These are phyloP conservation scores for Rhabdomys dilectus DNA, from an alignment of 2,113 vertebrate species.

Conservation along the genomic window DNA sequence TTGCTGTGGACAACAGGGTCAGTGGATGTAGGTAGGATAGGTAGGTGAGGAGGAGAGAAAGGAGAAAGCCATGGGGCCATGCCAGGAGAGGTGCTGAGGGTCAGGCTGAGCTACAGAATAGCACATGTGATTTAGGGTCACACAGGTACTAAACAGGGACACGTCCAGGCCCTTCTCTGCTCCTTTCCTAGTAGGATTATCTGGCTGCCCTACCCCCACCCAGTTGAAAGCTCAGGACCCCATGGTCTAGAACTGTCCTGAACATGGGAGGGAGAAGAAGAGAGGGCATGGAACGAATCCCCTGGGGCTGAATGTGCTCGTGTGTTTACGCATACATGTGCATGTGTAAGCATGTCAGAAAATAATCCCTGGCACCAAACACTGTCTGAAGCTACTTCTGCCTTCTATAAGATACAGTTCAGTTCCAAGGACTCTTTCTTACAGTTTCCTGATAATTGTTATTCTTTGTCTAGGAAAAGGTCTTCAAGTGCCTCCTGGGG, in stretches of 20 bases:
- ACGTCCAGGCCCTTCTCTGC: not conserved
- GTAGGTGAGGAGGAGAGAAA: not conserved
- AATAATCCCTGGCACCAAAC: not conserved
- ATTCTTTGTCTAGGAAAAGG: not conserved
- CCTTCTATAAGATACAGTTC: not conserved
- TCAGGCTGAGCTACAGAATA: not conserved
- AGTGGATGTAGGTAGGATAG: not conserved
- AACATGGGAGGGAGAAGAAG: not conserved
- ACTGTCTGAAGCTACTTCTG: not conserved
- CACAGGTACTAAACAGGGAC: not conserved
- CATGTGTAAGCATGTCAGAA: not conserved
- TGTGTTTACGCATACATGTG: not conserved
- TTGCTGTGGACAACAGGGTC: not conserved
- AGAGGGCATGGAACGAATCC: slow-evolving; percentile 15
- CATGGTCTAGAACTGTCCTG: not conserved
- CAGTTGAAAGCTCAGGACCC: not conserved
- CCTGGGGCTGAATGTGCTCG: not conserved
- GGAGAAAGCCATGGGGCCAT: too few relatives aligned
- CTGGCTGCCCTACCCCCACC: fast-evolving
- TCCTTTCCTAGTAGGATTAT: not conserved
- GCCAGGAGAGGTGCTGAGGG: not conserved
- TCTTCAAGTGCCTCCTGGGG: not conserved
- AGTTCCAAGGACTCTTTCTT: not conserved
- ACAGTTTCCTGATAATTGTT: not conserved
- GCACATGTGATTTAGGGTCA: fast-evolving